Percentiles rank a stretch among this genome's conserved stretches.
These are phyloP conservation scores for Drosophila fuyamai DNA, from an alignment of 1,140 invertebrate genomes.

Conservation along the genomic window DNA sequence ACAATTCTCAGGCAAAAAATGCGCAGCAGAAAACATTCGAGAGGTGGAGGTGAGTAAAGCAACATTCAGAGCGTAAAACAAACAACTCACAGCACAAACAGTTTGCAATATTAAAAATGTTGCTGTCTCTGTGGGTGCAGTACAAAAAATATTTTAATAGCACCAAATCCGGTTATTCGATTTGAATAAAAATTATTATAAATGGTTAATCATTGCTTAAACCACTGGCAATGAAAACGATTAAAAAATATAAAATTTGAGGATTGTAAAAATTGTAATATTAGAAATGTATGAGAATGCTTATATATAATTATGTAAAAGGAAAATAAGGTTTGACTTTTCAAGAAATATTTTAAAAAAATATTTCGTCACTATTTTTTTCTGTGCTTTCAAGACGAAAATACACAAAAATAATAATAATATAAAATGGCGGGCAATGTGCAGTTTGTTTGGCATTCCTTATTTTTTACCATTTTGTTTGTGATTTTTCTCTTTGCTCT, in stretches of 20 bases:
- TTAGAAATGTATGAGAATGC: too few species aligned
- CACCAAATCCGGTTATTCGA: neutral
- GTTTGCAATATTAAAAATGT: conserved; percentile 45
- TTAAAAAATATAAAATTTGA: too few species aligned
- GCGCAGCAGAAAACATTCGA: conserved; percentile 1
- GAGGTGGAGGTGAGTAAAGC: neutral
- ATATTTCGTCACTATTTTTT: neutral
- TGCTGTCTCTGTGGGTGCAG: conserved; percentile 8
- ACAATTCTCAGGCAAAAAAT: conserved; percentile 21
- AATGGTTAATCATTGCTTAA: too few species aligned
- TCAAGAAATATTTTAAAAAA: neutral
- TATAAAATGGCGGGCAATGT: conserved; percentile 66
- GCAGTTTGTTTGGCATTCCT: conserved; percentile 27
- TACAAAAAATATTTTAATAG: neutral
- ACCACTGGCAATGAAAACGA: too few species aligned
- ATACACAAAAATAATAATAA: conserved; percentile 60
- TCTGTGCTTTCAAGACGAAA: conserved; percentile 30
- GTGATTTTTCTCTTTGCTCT: conserved; percentile 47
- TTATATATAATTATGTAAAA: too few species aligned
- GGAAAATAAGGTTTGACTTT: too few species aligned
- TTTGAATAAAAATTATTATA: neutral
- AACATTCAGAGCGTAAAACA: conserved; percentile 31
- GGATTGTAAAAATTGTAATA: too few species aligned
- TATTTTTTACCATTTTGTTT: conserved; percentile 53
- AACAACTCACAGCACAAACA: conserved; percentile 29